Percentiles rank a stretch among this genome's conserved stretches.
phyloP scores from a whole-genome alignment of 2,797 vertebrate genomes.

The Coendou prehensilis region DNA sequence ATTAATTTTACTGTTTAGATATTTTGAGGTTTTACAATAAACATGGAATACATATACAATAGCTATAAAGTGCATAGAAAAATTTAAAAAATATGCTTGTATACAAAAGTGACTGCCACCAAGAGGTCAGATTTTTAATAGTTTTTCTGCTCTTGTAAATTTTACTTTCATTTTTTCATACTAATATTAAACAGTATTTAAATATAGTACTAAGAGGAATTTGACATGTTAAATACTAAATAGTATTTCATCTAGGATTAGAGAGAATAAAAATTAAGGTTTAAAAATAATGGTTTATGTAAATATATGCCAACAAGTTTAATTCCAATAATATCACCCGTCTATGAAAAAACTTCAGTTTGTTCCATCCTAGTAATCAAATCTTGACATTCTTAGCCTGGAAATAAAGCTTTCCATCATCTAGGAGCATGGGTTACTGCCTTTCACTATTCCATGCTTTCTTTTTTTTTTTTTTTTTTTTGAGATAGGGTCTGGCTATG shows the following conservation, averaged over 20 bases:
- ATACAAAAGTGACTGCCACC: neutral
- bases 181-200: neutral
- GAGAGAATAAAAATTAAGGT: constrained; percentile 16
- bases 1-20: neutral
- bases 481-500: neutral
- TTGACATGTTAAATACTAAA: constrained; percentile 26
- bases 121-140: neutral
- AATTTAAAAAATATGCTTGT: neutral
- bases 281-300: constrained; percentile 26
- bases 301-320: neutral
- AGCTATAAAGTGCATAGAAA: constrained; percentile 13
- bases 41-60: neutral
- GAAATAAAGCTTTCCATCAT: neutral
- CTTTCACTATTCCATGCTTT: neutral
- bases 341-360: neutral
- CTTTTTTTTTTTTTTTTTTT: neutral
- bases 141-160: neutral
- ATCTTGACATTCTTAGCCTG: neutral
- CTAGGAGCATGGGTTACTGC: neutral
- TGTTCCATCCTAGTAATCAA: neutral
- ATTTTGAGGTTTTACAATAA: constrained; percentile 40
- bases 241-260: constrained; percentile 41
- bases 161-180: neutral
- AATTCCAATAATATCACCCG: constrained; percentile 13
- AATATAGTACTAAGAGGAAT: constrained; percentile 19